Percentiles rank a stretch among this genome's conserved stretches.
Conservation (phyloP, 2,113 vertebrate species). For the Brachypodius melanocephalos region DNA sequence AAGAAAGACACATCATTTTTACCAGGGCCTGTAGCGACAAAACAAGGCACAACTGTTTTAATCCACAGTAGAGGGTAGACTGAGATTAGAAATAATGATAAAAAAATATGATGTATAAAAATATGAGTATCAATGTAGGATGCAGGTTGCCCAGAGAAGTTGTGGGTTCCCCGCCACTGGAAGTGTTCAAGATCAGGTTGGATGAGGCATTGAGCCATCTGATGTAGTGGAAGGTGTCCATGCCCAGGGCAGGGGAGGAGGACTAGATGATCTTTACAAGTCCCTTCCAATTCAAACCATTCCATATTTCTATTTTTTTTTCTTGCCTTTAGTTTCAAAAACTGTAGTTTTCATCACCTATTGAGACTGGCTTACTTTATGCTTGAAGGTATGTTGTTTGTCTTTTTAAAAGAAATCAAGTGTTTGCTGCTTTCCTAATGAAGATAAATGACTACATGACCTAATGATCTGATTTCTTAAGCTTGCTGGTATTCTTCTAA, state of each 20-base stretch:
- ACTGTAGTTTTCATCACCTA: neutral
- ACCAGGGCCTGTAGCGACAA: too few species aligned
- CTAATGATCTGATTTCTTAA: neutral
- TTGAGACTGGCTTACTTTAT: neutral
- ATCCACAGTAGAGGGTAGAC: neutral
- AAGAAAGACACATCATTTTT: neutral
- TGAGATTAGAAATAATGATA: neutral
- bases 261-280: neutral
- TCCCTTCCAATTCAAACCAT: neutral
- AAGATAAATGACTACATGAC: neutral
- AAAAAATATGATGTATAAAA: rapidly evolving
- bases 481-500: neutral
- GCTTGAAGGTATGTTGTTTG: neutral
- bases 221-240: neutral
- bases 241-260: rapidly evolving
- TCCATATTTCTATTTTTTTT: neutral
- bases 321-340: neutral
- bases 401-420: neutral
- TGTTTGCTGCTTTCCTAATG: neutral
- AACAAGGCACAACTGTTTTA: neutral
- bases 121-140: neutral
- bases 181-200: neutral
- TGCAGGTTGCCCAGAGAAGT: neutral
- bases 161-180: neutral
- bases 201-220: neutral